These are phyloP conservation scores for Drosophila sucinea DNA, from an alignment of 1,140 invertebrate genomes.

Conservation along the genomic window DNA sequence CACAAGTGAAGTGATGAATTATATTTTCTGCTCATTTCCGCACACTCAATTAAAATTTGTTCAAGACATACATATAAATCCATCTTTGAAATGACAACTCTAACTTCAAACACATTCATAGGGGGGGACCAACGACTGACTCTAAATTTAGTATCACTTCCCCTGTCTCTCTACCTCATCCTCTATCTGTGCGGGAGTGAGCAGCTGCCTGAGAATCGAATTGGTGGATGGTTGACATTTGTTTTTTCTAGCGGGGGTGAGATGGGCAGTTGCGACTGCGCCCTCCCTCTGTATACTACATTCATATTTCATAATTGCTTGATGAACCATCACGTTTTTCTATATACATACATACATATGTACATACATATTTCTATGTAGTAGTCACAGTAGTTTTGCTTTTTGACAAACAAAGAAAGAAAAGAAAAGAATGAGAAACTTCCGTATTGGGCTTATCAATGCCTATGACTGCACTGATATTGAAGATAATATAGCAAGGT, in stretches of 20 bases:
- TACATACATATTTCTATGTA: no score
- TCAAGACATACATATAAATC: slow-evolving; percentile 46
- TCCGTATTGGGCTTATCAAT: slow-evolving; percentile 46
- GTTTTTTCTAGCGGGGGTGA: slow-evolving; percentile 23
- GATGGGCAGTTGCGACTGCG: slow-evolving; percentile 29
- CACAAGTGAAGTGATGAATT: slow-evolving; percentile 6
- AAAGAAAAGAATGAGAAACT: slow-evolving; percentile 11
- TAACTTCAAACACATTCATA: slow-evolving; percentile 15
- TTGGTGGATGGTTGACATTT: slow-evolving; percentile 48
- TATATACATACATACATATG: neutral
- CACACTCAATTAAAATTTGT: slow-evolving; percentile 70
- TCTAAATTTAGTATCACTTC: slow-evolving; percentile 46
- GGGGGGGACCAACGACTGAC: slow-evolving; percentile 17
- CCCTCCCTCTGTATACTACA: neutral
- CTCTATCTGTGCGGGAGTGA: slow-evolving; percentile 34
- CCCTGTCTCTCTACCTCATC: slow-evolving; percentile 2
- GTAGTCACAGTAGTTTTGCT: neutral
- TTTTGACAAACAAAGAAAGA: neutral
- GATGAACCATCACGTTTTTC: slow-evolving; percentile 39
- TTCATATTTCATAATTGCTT: slow-evolving; percentile 10
- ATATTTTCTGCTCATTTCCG: slow-evolving; percentile 56
- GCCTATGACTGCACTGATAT: slow-evolving; percentile 25
- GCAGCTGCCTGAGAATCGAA: slow-evolving; percentile 41
- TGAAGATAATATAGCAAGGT: neutral
- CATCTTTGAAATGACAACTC: slow-evolving; percentile 34